Base-by-base conservation (phyloP, 2,797 vertebrate species). In the Danionella dracula region DNA sequence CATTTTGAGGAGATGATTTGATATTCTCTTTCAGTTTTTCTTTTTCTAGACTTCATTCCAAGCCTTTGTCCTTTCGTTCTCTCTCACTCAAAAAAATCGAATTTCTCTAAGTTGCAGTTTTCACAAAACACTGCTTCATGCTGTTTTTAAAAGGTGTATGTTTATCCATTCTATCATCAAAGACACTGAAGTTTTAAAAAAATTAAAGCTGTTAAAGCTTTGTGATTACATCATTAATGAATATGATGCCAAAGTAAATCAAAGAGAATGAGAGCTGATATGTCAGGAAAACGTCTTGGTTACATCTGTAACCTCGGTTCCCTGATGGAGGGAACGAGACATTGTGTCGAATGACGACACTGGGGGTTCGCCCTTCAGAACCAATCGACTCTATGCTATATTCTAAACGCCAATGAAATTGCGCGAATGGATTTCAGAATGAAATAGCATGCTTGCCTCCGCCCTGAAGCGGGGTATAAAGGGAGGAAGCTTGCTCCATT, bases 1-100 rank as follows among this genome's bases (percentile, higher is more conserved):
- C 50, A 72, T 75, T 72, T 78, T 78, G 65, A 73, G 66, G 54
- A 67, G 27, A 29, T 73, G 72, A 76, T 76, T 78, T 74, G 66
- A 76, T 68, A 50, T 49, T 41, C 48, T 40, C 17, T 20, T 17
- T 57, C 37, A 8, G 16, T 35, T 64, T 41, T 58, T 42, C 50
- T 70, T 41, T 65, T 63, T 66, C 53, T 34, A 54, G 35, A 68
- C 35, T 32, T 27, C 38, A 64, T 62, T 69, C 54, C 65, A 58
- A 29, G 21, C 38, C 20, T 40, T 55, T 19, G 15, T 11, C 46
- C 34, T 21, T 44, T 71, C 55, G 51, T 29, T 17, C 31, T 10
- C 3, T 66, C n/a, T 69, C 40, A 35, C 42, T 61, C 48, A 5
- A 19, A 23, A 37, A 58, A 63, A 64, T 63, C 59, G 66, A 50